Conservation (phyloP, 2,888 invertebrate genomes). For the Lacanobia oleracea region DNA sequence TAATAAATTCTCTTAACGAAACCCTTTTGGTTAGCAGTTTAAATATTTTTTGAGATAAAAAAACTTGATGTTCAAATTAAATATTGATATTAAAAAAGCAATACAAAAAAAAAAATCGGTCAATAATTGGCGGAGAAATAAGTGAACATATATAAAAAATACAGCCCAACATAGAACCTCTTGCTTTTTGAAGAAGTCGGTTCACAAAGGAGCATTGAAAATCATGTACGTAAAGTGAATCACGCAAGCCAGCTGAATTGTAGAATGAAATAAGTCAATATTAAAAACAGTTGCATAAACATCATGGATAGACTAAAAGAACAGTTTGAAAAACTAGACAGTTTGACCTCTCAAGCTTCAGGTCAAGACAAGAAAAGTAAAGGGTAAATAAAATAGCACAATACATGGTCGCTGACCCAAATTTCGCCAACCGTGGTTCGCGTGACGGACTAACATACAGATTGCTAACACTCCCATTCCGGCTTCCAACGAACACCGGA, state of each 20-base stretch:
- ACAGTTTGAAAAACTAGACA: constrained; percentile 5
- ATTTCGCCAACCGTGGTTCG: constrained; percentile 52
- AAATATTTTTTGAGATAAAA: background rate
- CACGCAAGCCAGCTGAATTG: background rate
- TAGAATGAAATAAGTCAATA: background rate
- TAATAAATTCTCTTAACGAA: background rate
- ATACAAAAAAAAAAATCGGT: too few species aligned
- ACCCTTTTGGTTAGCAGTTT: constrained; percentile 4
- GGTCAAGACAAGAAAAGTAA: constrained; percentile 45
- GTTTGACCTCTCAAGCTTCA: constrained; percentile 42
- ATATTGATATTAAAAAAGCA: background rate
- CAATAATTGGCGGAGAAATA: too few species aligned
- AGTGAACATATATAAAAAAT: background rate
- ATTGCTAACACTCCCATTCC: constrained; percentile 62
- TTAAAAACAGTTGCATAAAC: background rate
- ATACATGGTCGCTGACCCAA: constrained; percentile 59
- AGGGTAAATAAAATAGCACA: constrained; percentile 59
- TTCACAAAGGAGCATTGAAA: background rate
- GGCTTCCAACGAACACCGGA: constrained; percentile 59
- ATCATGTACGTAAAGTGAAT: background rate
- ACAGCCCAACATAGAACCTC: too few species aligned
- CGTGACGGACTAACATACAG: constrained; percentile 57
- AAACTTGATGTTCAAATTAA: background rate
- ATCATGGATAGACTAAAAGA: background rate
- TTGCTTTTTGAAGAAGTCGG: too few species aligned